Conservation (phyloP, 2,888 invertebrate species). For the Doris montereyensis region DNA sequence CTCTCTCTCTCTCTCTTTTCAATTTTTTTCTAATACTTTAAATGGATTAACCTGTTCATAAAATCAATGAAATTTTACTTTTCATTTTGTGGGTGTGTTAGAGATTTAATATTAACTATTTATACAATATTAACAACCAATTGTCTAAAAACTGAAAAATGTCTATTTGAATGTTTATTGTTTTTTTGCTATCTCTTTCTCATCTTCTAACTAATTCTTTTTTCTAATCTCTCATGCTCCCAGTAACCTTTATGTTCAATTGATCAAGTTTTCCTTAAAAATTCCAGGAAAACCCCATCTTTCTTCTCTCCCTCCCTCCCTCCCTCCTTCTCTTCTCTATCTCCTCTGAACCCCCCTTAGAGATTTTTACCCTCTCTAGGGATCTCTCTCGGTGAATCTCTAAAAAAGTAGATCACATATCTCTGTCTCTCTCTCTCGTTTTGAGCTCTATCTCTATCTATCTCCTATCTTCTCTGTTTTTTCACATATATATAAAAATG, state of each 20-base stretch:
- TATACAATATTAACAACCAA: background rate
- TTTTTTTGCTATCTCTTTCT: background rate
- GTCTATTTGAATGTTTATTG: too few relatives aligned
- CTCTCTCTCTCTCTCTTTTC: conserved; percentile 13
- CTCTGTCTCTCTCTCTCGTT: too few relatives aligned
- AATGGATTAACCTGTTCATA: background rate
- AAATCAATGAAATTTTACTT: background rate
- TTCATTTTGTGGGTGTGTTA: background rate
- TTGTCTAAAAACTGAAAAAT: too few relatives aligned
- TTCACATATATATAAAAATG: too few relatives aligned
- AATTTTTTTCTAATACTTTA: conserved; percentile 1
- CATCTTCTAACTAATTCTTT: background rate
- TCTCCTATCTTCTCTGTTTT: too few relatives aligned
- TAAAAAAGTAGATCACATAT: too few relatives aligned
- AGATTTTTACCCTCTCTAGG: background rate
- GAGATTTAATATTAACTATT: background rate
- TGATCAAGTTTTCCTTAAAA: background rate
- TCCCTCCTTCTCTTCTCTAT: background rate
- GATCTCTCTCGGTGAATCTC: background rate
- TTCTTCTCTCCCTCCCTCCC: background rate
- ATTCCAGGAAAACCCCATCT: too few relatives aligned
- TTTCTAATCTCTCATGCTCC: too few relatives aligned
- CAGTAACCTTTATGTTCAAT: too few relatives aligned
- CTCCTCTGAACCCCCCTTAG: background rate
- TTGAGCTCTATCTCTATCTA: too few relatives aligned